phyloP scores from a whole-genome alignment of 2,797 vertebrate genomes.

The Eutrigla gurnardus region DNA sequence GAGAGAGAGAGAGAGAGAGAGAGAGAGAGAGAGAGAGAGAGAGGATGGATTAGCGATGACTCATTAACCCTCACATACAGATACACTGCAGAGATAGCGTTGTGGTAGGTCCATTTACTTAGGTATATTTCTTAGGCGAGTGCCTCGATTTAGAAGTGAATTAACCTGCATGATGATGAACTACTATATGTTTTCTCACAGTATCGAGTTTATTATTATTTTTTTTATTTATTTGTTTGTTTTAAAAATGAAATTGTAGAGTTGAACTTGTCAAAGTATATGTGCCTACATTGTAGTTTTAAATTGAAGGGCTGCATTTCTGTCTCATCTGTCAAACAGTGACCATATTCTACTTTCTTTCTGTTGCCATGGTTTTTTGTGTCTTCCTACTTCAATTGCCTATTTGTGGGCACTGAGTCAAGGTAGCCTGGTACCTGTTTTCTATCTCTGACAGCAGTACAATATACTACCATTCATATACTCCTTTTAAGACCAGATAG shows the following conservation, averaged over 20 bases:
- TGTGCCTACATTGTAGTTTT: not conserved
- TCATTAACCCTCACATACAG: conserved; percentile 1
- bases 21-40: conserved; percentile 7
- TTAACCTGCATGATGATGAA: not conserved
- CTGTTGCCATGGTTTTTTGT: not conserved
- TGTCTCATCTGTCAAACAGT: not conserved
- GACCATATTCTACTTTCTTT: not conserved
- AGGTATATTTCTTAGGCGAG: not conserved
- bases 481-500: not conserved
- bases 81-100: not conserved
- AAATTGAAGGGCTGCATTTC: not conserved
- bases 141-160: not conserved
- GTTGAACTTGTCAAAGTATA: not conserved
- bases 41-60: conserved; percentile 5
- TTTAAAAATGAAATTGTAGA: not conserved
- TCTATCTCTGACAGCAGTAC: not conserved
- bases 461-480: not conserved
- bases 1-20: not conserved
- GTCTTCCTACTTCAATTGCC: not conserved
- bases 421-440: not conserved
- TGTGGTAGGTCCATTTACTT: not conserved
- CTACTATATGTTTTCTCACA: not conserved
- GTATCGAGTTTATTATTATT: not conserved
- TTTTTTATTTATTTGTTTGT: not conserved
- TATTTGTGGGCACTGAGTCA: not conserved